Base-by-base conservation (phyloP, 2,888 invertebrate species). In the Prenolepis imparis region DNA sequence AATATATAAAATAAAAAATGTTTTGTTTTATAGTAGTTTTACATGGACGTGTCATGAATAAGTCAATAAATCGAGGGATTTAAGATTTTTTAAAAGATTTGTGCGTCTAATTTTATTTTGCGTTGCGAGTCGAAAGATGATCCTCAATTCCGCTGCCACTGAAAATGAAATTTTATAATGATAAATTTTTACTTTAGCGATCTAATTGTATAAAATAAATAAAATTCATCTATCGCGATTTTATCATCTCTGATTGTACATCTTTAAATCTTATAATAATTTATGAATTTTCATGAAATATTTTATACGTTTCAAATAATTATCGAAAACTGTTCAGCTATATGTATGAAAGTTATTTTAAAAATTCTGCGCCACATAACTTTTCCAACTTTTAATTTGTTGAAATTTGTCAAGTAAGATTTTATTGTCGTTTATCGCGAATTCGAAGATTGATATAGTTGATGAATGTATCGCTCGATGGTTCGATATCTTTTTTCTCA, bases 401-500 rank as follows among this genome's bases (percentile, higher is more conserved):
- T 39, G 28, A n/a, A 64, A 11, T 64, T 64, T 21, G n/a, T 41
- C 6, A 64, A 21, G 64, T 15, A 64, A 64, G 39, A 39, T 39
- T 74, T 12, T 48, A 6, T 52, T 77, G 0, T 41, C 15, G 5
- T 11, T 36, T 41, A 41, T 41, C 12, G 11, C 39, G 12, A 32
- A 3, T 15, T 6, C 21, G 15, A 9, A 21, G 21, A 70, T 78
- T 77, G 68, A 70, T 70, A 28, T 70, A 70, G 21, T 78, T 59
- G 57, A 70, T 57, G 6, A 78, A 70, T 44, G 24, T 3, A 4
- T 32, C 1, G 55, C 21, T 70, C 32, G 57, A 41, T n/a, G 1
- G 15, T 55, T 36, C 11, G 3, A 66, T 8, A 57, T 6, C 2
- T 59, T 55, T 70, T 64, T 70, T 70, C 52, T 41, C 55, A 57